phyloP scores from a whole-genome alignment of 2,888 invertebrate species.

The Dorcus hopei region DNA sequence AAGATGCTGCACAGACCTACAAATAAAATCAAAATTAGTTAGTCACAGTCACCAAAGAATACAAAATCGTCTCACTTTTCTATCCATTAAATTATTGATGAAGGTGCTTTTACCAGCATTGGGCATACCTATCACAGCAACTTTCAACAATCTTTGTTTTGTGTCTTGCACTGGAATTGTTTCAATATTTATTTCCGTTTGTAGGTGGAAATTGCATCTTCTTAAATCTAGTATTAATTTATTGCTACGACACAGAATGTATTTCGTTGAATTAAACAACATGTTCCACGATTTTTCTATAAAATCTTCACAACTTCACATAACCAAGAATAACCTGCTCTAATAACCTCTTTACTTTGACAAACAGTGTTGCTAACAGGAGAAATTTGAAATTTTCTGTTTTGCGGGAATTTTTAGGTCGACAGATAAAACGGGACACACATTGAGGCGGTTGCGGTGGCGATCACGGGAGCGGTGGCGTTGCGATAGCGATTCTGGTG shows the following conservation, averaged over 20 bases:
- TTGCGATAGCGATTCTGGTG: no score
- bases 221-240: not conserved
- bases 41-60: slow-evolving; percentile 4
- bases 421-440: no score
- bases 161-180: not conserved
- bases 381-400: no score
- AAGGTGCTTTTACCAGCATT: slow-evolving; percentile 96
- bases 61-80: slow-evolving; percentile 60
- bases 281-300: not conserved
- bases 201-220: not conserved
- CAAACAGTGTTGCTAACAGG: no score
- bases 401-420: no score
- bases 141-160: slow-evolving; percentile 55
- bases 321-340: no score
- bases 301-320: no score
- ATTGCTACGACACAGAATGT: not conserved
- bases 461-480: no score
- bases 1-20: slow-evolving; percentile 86
- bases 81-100: slow-evolving; percentile 79
- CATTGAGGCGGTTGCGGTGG: no score
- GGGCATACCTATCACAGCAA: slow-evolving; percentile 88
- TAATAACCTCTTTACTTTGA: no score
- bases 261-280: not conserved
- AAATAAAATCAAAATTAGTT: slow-evolving; percentile 24
- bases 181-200: not conserved